Base-by-base conservation (phyloP, 2,113 vertebrate genomes). In the Zeus faber region DNA sequence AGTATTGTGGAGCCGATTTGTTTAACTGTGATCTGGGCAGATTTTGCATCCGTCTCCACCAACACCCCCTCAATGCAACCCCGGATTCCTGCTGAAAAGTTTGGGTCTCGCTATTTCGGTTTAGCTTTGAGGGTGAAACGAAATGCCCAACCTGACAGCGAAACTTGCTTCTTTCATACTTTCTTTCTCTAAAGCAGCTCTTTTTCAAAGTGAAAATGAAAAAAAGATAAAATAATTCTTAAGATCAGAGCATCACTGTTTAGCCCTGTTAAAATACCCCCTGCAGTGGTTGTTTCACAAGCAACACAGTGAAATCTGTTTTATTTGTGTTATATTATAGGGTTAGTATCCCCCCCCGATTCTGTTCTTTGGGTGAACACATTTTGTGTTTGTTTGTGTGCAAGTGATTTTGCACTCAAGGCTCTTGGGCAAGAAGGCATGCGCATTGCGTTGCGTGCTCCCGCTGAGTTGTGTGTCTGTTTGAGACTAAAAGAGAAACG, bases 161-260 rank as follows among this genome's bases (percentile, higher is more conserved):
- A 33, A 23, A 20, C 33, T 44, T 74, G n/a, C 65, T 62, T 54
- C 50, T 65, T 52, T 46, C 27, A 6, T 41, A 7, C 17, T 31
- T 26, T 37, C 33, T 37, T 37, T 64, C 61, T 69, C 75, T 73
- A 33, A 71, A 62, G 58, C 59, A 44, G 47, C 41, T 50, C n/a
- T n/a, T 62, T 40, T 66, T 74, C 62, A 72, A 78, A 80, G 49
- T 47, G 39, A 66, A 65, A n/a, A n/a, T n/a, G n/a, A n/a, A n/a
- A n/a, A n/a, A n/a, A n/a, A n/a, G n/a, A n/a, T n/a, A n/a, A n/a
- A n/a, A n/a, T n/a, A n/a, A 45, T 31, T 67, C 53, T 51, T 50
- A 74, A 69, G 39, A 81, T 81, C 75, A 70, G 67, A 79, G 68
- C 35, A 57, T 65, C 57, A 72, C 54, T 74, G 55, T 71, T 80